Conservation (phyloP, 1,140 invertebrate species). For the Laupala kohalensis region DNA sequence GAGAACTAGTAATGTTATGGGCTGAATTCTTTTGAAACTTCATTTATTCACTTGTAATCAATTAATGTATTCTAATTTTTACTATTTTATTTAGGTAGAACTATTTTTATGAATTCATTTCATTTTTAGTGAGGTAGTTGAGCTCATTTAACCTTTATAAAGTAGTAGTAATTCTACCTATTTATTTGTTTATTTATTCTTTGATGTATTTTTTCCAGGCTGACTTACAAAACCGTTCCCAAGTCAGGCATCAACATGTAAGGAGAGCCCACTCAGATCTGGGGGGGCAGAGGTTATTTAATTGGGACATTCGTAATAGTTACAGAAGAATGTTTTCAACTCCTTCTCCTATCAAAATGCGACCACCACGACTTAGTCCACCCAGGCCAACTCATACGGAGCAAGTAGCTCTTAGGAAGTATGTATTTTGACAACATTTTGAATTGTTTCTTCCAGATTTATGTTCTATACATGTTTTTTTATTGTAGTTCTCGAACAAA, state of each 20-base stretch:
- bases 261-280: constrained; percentile 44
- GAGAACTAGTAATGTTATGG: neutral
- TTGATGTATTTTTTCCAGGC: constrained; percentile 28
- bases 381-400: constrained; percentile 10
- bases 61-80: too few relatives aligned
- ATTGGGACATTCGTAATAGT: constrained; percentile 38
- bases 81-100: too few relatives aligned
- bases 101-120: too few relatives aligned
- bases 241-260: constrained; percentile 34
- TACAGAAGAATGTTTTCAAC: constrained; percentile 44
- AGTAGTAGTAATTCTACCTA: too few relatives aligned
- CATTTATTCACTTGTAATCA: too few relatives aligned
- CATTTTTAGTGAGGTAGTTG: too few relatives aligned
- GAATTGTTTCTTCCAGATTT: neutral
- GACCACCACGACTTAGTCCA: constrained; percentile 36
- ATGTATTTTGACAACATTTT: neutral
- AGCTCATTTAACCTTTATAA: too few relatives aligned
- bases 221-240: constrained; percentile 35
- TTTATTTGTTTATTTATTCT: neutral
- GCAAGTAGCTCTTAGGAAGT: constrained; percentile 9
- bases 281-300: constrained; percentile 39
- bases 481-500: neutral
- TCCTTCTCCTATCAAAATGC: constrained; percentile 43
- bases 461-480: neutral
- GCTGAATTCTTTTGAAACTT: too few relatives aligned